phyloP scores from a whole-genome alignment of 2,888 invertebrate genomes.

The Agrotis segetum region DNA sequence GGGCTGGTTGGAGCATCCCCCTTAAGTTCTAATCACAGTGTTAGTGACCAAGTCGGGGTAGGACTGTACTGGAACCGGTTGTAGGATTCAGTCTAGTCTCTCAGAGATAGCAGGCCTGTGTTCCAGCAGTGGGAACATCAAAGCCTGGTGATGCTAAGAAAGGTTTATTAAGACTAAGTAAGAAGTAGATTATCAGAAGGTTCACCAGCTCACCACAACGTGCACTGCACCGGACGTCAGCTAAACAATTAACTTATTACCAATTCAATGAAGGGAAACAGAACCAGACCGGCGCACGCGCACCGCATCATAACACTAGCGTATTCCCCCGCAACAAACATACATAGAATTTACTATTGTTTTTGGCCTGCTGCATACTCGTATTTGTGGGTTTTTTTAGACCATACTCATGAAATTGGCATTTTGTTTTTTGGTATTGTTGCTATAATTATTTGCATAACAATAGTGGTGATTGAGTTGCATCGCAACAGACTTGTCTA shows the following conservation, averaged over 20 bases:
- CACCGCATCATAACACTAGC: constrained; percentile 67
- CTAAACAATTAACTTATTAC: constrained; percentile 83
- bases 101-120: too few relatives aligned
- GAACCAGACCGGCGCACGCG: constrained; percentile 71
- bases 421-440: constrained; percentile 46
- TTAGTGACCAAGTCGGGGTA: too few relatives aligned
- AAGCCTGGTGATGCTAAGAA: background rate
- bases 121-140: too few relatives aligned
- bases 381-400: constrained; percentile 22
- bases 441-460: constrained; percentile 13
- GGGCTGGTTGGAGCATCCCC: too few relatives aligned
- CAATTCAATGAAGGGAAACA: constrained; percentile 87
- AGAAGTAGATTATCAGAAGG: constrained; percentile 24
- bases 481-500: constrained; percentile 33
- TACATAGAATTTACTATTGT: constrained; percentile 48
- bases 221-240: constrained; percentile 70
- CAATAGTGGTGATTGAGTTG: constrained; percentile 9
- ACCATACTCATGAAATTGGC: constrained; percentile 57
- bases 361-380: constrained; percentile 61
- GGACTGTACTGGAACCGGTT: too few relatives aligned
- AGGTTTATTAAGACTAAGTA: background rate
- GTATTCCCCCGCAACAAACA: constrained; percentile 45
- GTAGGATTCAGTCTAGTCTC: too few relatives aligned
- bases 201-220: constrained; percentile 8
- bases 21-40: too few relatives aligned